These are phyloP conservation scores for Cyrtorhinus lividipennis DNA, from an alignment of 1,140 invertebrate genomes.

Conservation along the genomic window DNA sequence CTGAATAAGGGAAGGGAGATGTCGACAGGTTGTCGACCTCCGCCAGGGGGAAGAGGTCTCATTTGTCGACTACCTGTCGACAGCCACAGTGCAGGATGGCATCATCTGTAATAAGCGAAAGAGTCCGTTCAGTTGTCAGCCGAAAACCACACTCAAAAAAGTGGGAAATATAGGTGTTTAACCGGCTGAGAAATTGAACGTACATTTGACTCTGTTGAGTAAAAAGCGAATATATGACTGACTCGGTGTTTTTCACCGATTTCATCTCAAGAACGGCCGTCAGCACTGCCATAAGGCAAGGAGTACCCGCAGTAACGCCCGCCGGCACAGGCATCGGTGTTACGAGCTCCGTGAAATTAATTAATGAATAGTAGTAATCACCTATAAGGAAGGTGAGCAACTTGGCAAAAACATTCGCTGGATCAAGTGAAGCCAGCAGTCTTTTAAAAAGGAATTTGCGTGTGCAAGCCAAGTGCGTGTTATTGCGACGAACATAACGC, in stretches of 20 bases:
- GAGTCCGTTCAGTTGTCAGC: neutral
- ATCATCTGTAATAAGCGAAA: too few species aligned
- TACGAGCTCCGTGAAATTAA: too few species aligned
- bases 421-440: too few species aligned
- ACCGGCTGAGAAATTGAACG: neutral
- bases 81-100: constrained; percentile 3
- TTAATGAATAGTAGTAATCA: too few species aligned
- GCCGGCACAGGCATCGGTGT: too few species aligned
- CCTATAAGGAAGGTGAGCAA: too few species aligned
- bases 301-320: neutral
- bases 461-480: too few species aligned
- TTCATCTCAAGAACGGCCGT: neutral
- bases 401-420: too few species aligned
- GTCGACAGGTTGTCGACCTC: constrained; percentile 2
- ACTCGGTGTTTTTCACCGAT: neutral
- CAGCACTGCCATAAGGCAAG: neutral
- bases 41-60: constrained; percentile 6
- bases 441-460: too few species aligned
- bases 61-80: constrained; percentile 6
- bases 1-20: constrained; percentile 5
- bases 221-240: neutral
- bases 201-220: too few species aligned
- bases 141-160: neutral
- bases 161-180: neutral
- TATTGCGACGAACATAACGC: too few species aligned